Percentiles rank a stretch among this genome's conserved stretches.
Evolutionary conservation across 2,888 invertebrate genomes (phyloP).

Genomic region (Frankliniella fusca): DNA sequence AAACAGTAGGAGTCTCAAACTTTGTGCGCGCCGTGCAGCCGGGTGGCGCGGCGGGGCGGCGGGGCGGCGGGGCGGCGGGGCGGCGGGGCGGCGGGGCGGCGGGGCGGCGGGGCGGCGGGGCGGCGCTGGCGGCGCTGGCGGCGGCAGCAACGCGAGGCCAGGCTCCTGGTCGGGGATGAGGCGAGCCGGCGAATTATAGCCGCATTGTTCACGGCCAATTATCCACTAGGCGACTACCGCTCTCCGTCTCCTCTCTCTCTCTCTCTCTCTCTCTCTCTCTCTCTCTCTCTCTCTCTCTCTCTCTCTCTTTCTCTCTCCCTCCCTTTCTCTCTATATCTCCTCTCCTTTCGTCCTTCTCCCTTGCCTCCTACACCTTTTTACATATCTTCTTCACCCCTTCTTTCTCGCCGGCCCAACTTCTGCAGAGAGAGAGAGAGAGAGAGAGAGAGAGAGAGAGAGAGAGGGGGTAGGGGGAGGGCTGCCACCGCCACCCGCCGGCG

Average conservation of each 20-base stretch:
- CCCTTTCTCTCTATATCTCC: no score
- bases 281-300: slow-evolving; percentile 30
- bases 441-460: slow-evolving; percentile 25
- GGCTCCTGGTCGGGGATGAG: background rate
- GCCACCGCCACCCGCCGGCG: slow-evolving; percentile 19
- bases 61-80: background rate
- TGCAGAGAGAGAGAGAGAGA: slow-evolving; percentile 28
- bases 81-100: no score
- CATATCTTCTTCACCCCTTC: no score
- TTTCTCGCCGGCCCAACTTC: no score
- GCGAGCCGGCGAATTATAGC: slow-evolving; percentile 2
- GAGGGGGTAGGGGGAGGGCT: background rate
- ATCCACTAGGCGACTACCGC: background rate
- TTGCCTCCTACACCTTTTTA: background rate
- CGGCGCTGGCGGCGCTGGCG: slow-evolving; percentile 19
- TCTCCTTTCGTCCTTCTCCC: slow-evolving; percentile 28
- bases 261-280: slow-evolving; percentile 30
- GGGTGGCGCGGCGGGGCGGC: no score
- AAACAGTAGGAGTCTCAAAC: no score
- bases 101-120: background rate
- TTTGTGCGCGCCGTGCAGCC: no score
- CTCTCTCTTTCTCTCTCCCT: background rate
- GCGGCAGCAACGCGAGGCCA: background rate
- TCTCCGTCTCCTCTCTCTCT: slow-evolving; percentile 16
- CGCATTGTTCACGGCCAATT: slow-evolving; percentile 22